Base-by-base conservation (phyloP, 2,888 invertebrate genomes). In the Aphrophora alni region DNA sequence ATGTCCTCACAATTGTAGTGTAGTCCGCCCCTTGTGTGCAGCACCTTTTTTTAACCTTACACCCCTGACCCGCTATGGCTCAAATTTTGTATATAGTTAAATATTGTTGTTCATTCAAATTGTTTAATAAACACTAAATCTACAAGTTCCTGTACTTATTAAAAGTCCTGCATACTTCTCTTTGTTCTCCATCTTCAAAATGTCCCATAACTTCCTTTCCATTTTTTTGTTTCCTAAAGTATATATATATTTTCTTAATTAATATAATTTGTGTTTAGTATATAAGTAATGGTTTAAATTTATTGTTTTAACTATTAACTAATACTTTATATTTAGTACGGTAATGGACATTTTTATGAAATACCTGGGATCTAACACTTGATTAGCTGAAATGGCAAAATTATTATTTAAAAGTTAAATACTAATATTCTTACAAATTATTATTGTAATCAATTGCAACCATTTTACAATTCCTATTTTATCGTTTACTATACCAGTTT, bases 11-110 rank as follows among this genome's bases (percentile, higher is more conserved):
- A 26, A 74, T 68, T 71, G 74, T 81, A 81, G 81, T 69, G 69
- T 81, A 78, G 75, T 51, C 81, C 81, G 26, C 81, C 81, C 70
- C 81, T 78, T 75, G 81, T 81, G 38, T 81, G 81, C 77, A 81
- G 81, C 78, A 81, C 81, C 26, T 77, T 81, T 78, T 81, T 81
- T 44, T 81, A 78, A 77, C 51, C 38, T 74, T 70, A 28, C 33
- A 25, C 68, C 27, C 77, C 14, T 28, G 69, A 25, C 38, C n/a
- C 38, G 27, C 26, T 33, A 28, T 24, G 69, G 38, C 68, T 69
- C 69, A 70, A 74, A 74, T 25, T 24, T 77, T 70, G 25, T 70
- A 68, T 21, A 59, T 59, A 59, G 59, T 59, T 59, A 59, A 71
- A 80, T n/a, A 1, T 44, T 80, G 68, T n/a, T 25, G 28, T 68